phyloP scores from a whole-genome alignment of 2,113 vertebrate genomes.

The Typhlomys cinereus region DNA sequence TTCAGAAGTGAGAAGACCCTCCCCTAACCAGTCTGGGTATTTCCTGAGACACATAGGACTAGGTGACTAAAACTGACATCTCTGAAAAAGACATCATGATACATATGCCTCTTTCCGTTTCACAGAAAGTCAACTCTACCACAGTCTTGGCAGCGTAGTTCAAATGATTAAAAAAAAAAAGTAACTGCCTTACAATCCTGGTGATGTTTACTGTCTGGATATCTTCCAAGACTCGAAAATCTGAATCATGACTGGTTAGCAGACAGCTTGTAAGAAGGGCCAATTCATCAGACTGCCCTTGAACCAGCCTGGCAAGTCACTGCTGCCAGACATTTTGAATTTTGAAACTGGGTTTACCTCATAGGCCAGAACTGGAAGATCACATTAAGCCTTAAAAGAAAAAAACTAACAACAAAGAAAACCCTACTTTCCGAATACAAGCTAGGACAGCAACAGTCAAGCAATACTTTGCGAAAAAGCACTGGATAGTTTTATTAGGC shows the following conservation, averaged over 20 bases:
- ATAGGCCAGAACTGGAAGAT: conserved; percentile 57
- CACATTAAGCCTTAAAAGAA: conserved; percentile 44
- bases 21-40: not conserved
- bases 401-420: not conserved
- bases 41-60: not conserved
- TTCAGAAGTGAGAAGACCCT: not conserved
- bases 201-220: conserved; percentile 69
- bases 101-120: conserved; percentile 56
- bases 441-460: not conserved
- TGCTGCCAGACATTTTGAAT: conserved; percentile 76
- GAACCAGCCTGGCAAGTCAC: conserved; percentile 66
- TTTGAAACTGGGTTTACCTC: conserved; percentile 59
- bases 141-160: conserved; percentile 38
- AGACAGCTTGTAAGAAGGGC: conserved; percentile 59
- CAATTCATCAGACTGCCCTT: conserved; percentile 68
- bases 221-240: conserved; percentile 65
- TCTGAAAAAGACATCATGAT: conserved; percentile 53
- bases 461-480: not conserved
- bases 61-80: not conserved
- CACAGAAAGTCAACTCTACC: conserved; percentile 48
- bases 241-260: conserved; percentile 57
- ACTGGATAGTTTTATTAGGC: conserved; percentile 13
- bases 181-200: conserved; percentile 34
- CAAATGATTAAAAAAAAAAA: conserved; percentile 31
- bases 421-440: not conserved